phyloP scores from a whole-genome alignment of 2,797 vertebrate species.

The Enteromius afrohamiltoni region DNA sequence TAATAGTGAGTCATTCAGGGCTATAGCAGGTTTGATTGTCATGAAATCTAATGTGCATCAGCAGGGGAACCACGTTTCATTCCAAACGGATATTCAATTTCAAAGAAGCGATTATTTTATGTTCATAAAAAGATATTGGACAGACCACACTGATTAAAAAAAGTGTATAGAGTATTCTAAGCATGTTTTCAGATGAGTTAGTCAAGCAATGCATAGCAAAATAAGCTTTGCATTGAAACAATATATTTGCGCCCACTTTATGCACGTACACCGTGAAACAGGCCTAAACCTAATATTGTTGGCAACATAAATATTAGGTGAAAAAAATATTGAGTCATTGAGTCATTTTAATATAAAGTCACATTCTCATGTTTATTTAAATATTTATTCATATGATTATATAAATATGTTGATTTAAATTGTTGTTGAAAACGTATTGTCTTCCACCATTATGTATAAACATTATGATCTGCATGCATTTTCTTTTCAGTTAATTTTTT shows the following conservation, averaged over 20 bases:
- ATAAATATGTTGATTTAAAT: too few species aligned
- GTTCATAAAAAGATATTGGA: background rate
- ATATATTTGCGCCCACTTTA: background rate
- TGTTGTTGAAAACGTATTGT: too few species aligned
- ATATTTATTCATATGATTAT: too few species aligned
- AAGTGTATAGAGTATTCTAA: background rate
- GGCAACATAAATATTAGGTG: too few species aligned
- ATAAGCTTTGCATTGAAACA: background rate
- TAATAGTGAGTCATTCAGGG: background rate
- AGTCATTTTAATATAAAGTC: too few species aligned
- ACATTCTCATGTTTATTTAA: too few species aligned
- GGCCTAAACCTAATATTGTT: background rate
- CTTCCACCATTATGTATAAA: too few species aligned
- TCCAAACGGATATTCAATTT: background rate
- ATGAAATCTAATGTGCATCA: background rate
- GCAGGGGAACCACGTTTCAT: background rate
- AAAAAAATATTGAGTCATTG: too few species aligned
- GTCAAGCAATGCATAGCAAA: background rate
- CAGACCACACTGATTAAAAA: background rate
- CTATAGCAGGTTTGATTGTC: background rate
- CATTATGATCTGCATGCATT: too few species aligned
- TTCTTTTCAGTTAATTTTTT: too few species aligned
- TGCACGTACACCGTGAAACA: background rate
- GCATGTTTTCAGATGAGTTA: background rate
- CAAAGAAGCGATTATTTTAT: background rate